Base-by-base conservation (phyloP, 1,140 invertebrate species). In the Nasonia giraulti region DNA sequence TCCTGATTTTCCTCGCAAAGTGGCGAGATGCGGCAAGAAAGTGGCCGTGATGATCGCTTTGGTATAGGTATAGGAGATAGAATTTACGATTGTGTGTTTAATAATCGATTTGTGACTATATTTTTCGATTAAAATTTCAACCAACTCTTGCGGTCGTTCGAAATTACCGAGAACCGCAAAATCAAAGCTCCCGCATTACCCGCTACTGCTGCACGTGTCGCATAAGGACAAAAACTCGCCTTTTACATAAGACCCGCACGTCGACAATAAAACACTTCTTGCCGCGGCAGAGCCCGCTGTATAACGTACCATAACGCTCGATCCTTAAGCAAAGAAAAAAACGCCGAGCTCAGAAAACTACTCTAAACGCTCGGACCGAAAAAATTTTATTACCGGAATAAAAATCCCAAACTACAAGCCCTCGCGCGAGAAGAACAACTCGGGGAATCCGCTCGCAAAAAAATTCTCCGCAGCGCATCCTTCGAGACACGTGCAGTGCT, bases 371-470 rank as follows among this genome's bases (percentile, higher is more conserved):
- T 8, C 17, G 55, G 20, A n/a, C 6, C 33, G 4, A 78, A 78
- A 78, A 17, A 27, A 33, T 23, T 80, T 69, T 69, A 80, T 80
- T 44, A 69, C 8, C 1, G 44, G 40, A 69, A 80, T 44, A 80
- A 66, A 62, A 62, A n/a, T 62, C 17, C 7, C 23, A 14, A 37
- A 2, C 31, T 62, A 31, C 23, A 33, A 23, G 20, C 1, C 11
- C 27, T 55, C 40, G 12, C 6, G 62, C 66, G 37, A 68, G 17
- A 40, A 79, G 77, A 23, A 80, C n/a, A 40, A 40, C 37, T 40
- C 37, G 11, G 33, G 17, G 31, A 66, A 20, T 68, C 17, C 23
- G 12, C 7, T 20, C 17, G 62, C 12, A 81, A 55, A 81, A 55
- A 73, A 73, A 73, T 11, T 27, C 40, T 14, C 2, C n/a, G 11